Evolutionary conservation across 2,113 vertebrate genomes (phyloP), one percentile per base, ranked within the genome.

Genomic region (Festucalex cinctus): DNA sequence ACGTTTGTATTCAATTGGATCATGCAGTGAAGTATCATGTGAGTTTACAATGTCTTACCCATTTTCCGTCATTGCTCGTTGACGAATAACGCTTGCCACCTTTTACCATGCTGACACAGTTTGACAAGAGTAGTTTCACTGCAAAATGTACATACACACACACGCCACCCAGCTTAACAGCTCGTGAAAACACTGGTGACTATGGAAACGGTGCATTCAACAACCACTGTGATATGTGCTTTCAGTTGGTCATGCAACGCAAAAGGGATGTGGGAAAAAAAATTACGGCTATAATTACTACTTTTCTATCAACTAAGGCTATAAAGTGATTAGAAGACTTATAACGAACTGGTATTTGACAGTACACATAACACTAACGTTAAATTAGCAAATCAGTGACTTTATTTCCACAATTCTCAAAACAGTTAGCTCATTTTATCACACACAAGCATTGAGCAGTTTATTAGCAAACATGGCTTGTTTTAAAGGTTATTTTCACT

Each of bases 11-110:
- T 1, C 28, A 35, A 19, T 9, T 35, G 54, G 28, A 57, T 35
- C 16, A 32, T 32, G 7, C 24, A 56, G 24, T 12, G 12, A 28
- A 57, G 24, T 28, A 24, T 19, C 5, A 3, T 24, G 8, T 12
- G 51, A 13, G 10, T 9, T 54, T 24, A 54, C 3, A 51, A 59
- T 58, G 65, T 58, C 91, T 92, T 82, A 95, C 93, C 94, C 93
- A 95, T 70, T 85, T 75, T 0, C 88, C 90, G 6, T 87, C 62
- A 4, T 20, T 73, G 13, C 76, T 68, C 1, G 73, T 58, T 35
- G 78, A 63, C 19, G 49, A 76, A 3, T 85, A 84, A 59, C 22
- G 56, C 1, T 65, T 57, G 48, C 79, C 76, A 49, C 85, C 79
- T 86, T 91, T 90, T 6, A 89, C 60, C 93, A 94, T 94, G 62